Percentiles rank a stretch among this genome's conserved stretches.
phyloP scores from a whole-genome alignment of 1,140 invertebrate genomes.

The Saccostrea glomerata region DNA sequence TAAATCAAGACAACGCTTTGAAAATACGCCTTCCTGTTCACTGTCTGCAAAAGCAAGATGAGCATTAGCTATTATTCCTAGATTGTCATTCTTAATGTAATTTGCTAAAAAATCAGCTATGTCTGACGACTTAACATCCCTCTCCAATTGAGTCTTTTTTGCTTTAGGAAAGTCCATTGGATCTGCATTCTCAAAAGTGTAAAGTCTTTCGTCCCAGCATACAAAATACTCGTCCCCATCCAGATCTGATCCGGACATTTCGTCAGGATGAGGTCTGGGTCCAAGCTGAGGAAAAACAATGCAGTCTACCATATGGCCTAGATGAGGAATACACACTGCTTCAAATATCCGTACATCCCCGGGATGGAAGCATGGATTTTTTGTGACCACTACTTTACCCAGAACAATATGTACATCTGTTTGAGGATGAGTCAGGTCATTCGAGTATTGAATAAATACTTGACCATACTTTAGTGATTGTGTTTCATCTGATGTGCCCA shows the following conservation, averaged over 20 bases:
- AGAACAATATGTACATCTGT: neutral
- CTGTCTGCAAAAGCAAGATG: conserved; percentile 45
- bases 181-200: conserved; percentile 2
- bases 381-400: conserved; percentile 42
- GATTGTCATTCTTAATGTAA: conserved; percentile 39
- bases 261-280: conserved; percentile 48
- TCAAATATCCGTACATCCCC: conserved; percentile 47
- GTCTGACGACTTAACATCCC: neutral
- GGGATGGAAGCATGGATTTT: conserved; percentile 48
- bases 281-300: conserved; percentile 53
- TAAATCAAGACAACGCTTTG: neutral
- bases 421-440: neutral
- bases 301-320: conserved; percentile 48
- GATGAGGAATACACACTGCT: conserved; percentile 23
- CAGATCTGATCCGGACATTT: conserved; percentile 58
- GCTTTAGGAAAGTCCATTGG: conserved; percentile 37
- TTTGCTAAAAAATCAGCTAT: conserved; percentile 25
- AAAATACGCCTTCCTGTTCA: neutral
- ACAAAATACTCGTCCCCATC: conserved; percentile 57
- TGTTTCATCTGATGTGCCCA: conserved; percentile 45
- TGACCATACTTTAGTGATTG: conserved; percentile 37
- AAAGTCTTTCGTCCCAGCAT: conserved; percentile 44
- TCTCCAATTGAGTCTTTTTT: neutral
- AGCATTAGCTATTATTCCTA: conserved; percentile 46
- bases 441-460: conserved; percentile 35